A percentile compares a stretch with the other conserved stretches of the same genome.
phyloP scores from a whole-genome alignment of 2,113 vertebrate species.

The Pterocles burchelli region DNA sequence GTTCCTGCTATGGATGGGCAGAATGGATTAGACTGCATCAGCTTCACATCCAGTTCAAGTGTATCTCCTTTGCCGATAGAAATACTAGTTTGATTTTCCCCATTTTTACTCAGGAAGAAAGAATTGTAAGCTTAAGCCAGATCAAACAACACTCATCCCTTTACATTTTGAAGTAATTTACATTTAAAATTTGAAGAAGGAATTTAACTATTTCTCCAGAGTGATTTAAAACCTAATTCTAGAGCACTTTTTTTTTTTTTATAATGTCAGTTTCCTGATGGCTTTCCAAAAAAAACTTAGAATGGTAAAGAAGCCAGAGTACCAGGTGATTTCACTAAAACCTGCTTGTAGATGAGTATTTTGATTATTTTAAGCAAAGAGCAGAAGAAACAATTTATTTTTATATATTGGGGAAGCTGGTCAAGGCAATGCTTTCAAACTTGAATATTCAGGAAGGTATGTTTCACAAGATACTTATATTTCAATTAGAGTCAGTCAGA shows the following conservation, averaged over 20 bases:
- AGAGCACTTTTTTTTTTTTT: neutral
- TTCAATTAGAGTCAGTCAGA: neutral
- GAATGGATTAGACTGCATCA: neutral
- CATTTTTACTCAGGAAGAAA: neutral
- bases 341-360: neutral
- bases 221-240: neutral
- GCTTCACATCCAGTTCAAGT: neutral
- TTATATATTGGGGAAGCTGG: neutral
- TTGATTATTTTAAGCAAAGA: neutral
- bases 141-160: neutral
- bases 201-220: neutral
- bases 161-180: neutral
- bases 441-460: neutral
- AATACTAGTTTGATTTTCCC: neutral
- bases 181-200: neutral
- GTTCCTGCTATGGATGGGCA: neutral
- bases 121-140: neutral
- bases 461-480: neutral
- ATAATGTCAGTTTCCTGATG: neutral
- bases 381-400: fast-evolving
- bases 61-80: neutral
- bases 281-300: neutral
- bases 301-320: neutral
- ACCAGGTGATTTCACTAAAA: neutral
- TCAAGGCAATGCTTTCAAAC: neutral